Conservation (phyloP, 2,888 invertebrate genomes). For the Brenthis ino region DNA sequence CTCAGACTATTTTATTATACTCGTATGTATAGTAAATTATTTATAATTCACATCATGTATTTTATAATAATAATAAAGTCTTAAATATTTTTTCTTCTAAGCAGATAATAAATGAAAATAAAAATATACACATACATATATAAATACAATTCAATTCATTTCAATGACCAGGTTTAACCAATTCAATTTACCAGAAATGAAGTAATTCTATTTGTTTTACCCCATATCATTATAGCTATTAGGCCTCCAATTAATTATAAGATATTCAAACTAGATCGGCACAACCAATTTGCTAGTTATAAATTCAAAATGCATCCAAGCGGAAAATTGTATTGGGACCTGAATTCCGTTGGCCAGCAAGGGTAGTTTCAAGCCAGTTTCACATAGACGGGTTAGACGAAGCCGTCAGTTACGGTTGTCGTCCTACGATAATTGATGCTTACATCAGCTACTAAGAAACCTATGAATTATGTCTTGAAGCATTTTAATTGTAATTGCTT, state of each 20-base stretch:
- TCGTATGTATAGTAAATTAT: too few relatives aligned
- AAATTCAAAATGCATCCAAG: slow-evolving; percentile 80
- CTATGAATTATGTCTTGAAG: slow-evolving; percentile 2
- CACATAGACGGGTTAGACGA: slow-evolving; percentile 41
- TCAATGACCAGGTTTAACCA: too few relatives aligned
- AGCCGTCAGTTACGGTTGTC: slow-evolving; percentile 33
- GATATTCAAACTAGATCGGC: slow-evolving; percentile 77
- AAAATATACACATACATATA: too few relatives aligned
- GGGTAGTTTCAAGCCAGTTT: slow-evolving; percentile 42
- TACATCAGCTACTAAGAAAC: slow-evolving; percentile 16
- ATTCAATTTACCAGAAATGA: too few relatives aligned
- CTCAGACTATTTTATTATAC: too few relatives aligned
- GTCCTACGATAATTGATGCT: slow-evolving; percentile 29
- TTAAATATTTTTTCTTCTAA: too few relatives aligned
- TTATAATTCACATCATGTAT: too few relatives aligned
- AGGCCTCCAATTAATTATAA: slow-evolving; percentile 69
- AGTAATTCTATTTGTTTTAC: background rate
- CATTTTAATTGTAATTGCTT: slow-evolving; percentile 11
- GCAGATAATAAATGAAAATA: too few relatives aligned
- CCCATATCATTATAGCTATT: slow-evolving; percentile 46
- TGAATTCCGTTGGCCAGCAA: slow-evolving; percentile 56
- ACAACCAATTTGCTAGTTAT: slow-evolving; percentile 79
- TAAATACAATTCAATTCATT: too few relatives aligned
- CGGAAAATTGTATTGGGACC: slow-evolving; percentile 79
- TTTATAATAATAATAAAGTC: too few relatives aligned